These are phyloP conservation scores for Sorex maritimensis DNA, from an alignment of 2,797 vertebrate species.

Conservation along the genomic window DNA sequence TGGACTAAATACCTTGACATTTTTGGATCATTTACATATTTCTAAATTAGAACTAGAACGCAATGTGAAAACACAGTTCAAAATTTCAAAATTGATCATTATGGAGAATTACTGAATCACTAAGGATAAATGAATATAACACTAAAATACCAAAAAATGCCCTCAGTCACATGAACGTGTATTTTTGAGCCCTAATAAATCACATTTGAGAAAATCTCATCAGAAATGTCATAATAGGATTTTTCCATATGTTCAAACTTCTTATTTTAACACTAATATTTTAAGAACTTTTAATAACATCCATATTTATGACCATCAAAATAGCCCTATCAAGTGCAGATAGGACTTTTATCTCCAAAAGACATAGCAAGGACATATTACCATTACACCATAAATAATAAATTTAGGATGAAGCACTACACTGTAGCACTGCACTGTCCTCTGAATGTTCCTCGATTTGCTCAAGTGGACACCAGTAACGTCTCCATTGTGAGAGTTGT, in stretches of 20 bases:
- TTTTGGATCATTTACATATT: slow-evolving; percentile 69
- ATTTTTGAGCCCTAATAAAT: not conserved
- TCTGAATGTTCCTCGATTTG: too few species aligned
- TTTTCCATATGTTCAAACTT: slow-evolving; percentile 61
- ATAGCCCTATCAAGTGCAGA: slow-evolving; percentile 17
- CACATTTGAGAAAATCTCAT: not conserved
- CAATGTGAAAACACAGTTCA: not conserved
- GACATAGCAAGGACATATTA: not conserved
- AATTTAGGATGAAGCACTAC: not conserved
- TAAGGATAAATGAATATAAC: slow-evolving; percentile 82
- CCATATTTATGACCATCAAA: slow-evolving; percentile 40
- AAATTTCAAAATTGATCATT: slow-evolving; percentile 10
- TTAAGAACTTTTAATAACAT: slow-evolving; percentile 60
- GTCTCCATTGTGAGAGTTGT: too few species aligned
- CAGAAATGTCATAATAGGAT: not conserved
- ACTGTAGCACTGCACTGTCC: too few species aligned
- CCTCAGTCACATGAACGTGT: not conserved
- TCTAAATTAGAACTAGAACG: slow-evolving; percentile 64
- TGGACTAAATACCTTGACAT: slow-evolving; percentile 67
- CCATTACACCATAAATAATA: slow-evolving; percentile 21
- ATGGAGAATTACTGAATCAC: slow-evolving; percentile 81
- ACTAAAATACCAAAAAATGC: slow-evolving; percentile 65
- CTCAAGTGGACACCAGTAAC: too few species aligned
- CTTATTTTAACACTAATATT: slow-evolving; percentile 20
- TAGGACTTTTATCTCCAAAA: slow-evolving; percentile 6